phyloP scores from a whole-genome alignment of 2,888 invertebrate species.

The Gastracanthus pulcherrimus region DNA sequence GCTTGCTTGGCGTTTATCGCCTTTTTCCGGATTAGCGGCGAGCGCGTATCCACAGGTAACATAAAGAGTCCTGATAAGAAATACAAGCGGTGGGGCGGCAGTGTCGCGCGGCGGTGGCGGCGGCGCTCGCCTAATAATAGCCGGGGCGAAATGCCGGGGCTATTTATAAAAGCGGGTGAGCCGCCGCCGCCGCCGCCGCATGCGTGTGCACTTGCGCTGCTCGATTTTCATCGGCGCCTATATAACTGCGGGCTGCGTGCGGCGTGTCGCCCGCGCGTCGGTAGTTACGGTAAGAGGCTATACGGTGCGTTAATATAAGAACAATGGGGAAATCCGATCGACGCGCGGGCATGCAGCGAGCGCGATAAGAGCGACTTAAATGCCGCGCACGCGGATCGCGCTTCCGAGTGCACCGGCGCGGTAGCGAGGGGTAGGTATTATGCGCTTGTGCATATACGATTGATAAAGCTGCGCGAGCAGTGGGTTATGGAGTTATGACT shows the following conservation, averaged over 20 bases:
- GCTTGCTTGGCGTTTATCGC: no score
- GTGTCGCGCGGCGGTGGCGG: neutral
- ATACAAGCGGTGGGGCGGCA: neutral
- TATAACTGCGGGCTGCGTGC: no score
- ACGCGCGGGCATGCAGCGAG: neutral
- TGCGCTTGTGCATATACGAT: neutral
- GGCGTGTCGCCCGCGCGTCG: neutral
- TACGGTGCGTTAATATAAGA: neutral
- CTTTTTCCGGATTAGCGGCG: no score
- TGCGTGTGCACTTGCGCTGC: neutral
- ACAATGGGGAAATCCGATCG: slow-evolving; percentile 34
- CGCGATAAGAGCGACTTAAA: no score
- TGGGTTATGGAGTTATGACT: no score
- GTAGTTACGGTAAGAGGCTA: neutral
- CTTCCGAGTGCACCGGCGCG: neutral
- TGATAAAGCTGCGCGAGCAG: no score
- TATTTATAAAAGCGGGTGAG: neutral
- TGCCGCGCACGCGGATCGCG: neutral
- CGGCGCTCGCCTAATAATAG: neutral
- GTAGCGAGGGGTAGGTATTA: neutral
- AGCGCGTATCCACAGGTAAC: neutral
- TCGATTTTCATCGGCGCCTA: slow-evolving; percentile 11
- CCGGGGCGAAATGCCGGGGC: neutral
- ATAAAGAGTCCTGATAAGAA: slow-evolving; percentile 35
- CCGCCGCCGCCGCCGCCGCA: neutral